phyloP scores from a whole-genome alignment of 2,888 invertebrate genomes.

The Tipula vernalis region DNA sequence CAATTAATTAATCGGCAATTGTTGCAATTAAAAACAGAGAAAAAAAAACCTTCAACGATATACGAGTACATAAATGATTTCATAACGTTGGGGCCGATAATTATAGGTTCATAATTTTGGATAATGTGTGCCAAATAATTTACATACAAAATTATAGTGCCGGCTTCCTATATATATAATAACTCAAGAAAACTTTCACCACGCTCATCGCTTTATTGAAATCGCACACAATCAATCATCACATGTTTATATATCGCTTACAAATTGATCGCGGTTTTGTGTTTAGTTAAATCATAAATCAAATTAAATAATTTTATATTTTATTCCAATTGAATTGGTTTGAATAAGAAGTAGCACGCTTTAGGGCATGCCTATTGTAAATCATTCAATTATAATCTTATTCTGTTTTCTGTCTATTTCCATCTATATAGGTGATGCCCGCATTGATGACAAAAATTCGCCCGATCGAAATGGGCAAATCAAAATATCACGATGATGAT shows the following conservation, averaged over 20 bases:
- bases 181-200: too few relatives aligned
- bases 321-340: background rate
- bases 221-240: background rate
- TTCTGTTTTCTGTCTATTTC: background rate
- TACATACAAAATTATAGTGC: background rate
- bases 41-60: background rate
- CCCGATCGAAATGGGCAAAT: slow-evolving; percentile 35
- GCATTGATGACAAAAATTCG: slow-evolving; percentile 28
- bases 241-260: background rate
- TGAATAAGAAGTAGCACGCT: too few relatives aligned
- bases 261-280: background rate
- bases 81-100: background rate
- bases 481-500: slow-evolving; percentile 33
- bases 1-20: background rate
- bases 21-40: background rate
- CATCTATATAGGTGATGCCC: slow-evolving; percentile 31
- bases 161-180: background rate
- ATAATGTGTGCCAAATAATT: background rate
- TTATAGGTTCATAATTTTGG: background rate
- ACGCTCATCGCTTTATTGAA: too few relatives aligned
- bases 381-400: background rate
- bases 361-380: background rate
- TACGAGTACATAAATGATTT: background rate
- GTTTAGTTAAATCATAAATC: background rate
- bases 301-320: background rate